Evolutionary conservation across 1,140 invertebrate species (phyloP), one percentile per base, ranked within the genome.

Genomic region (Lepidurus packardi): DNA sequence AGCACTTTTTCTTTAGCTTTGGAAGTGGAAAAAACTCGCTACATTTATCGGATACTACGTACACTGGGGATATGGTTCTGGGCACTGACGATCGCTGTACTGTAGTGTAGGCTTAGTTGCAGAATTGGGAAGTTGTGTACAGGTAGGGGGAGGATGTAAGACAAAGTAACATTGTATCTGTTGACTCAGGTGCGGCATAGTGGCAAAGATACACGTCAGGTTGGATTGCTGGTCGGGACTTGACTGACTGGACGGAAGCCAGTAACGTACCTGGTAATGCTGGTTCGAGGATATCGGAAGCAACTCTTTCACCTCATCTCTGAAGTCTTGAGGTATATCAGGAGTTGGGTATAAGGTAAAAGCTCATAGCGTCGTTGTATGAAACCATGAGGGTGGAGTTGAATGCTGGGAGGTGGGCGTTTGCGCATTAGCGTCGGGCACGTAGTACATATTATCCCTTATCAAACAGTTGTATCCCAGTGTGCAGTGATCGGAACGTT

Each of bases 161-260:
- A 34, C 34, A 65, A 65, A 47, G 5, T 6, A 47, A 47, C 45
- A 47, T 10, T 6, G 45, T 10, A 11, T n/a, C 16, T 65, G 53
- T 16, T 65, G 53, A 16, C 53, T 9, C 53, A 65, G 2, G 53
- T 65, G 13, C 6, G 53, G 6, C 5, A 7, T n/a, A 65, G 9
- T 13, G 53, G 16, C 13, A 21, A 65, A 65, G 21, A 65, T 13
- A 65, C 53, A 65, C 53, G 53, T 65, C 53, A 65, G 53, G 16
- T 65, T 21, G 53, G 53, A 7, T 65, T 13, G 9, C 21, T 65
- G 53, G 53, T 21, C 53, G 6, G 13, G 9, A 3, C 16, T 65
- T 65, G 53, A 65, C 53, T 65, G 53, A 65, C 53, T 65, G 53
- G 53, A 13, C 53, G 53, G 53, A 65, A 65, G 53, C 53, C 9